Conservation (phyloP, 2,888 invertebrate species). For the Carcina quercana region DNA sequence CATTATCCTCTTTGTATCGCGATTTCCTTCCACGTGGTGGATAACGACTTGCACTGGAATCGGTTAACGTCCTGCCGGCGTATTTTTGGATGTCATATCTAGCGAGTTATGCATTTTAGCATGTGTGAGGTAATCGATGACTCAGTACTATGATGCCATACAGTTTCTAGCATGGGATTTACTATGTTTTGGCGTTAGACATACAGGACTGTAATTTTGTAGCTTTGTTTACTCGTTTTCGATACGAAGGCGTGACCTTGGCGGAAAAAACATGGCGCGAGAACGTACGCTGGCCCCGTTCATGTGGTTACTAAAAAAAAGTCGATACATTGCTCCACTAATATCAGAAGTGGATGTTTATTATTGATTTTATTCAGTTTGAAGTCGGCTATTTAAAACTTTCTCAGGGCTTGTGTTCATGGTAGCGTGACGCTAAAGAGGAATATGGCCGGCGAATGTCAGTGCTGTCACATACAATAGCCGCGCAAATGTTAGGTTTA, state of each 20-base stretch:
- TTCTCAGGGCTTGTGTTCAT: slow-evolving; percentile 52
- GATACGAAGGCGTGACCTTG: slow-evolving; percentile 68
- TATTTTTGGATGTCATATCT: slow-evolving; percentile 60
- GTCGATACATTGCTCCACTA: slow-evolving; percentile 19
- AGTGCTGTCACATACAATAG: slow-evolving; percentile 46
- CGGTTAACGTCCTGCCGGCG: slow-evolving; percentile 46
- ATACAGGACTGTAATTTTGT: slow-evolving; percentile 23
- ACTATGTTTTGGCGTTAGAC: slow-evolving; percentile 15
- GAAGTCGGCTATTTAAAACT: slow-evolving; percentile 51
- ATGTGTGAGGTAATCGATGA: slow-evolving; percentile 58
- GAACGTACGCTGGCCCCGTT: slow-evolving; percentile 54
- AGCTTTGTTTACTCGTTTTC: slow-evolving; percentile 69
- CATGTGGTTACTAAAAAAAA: slow-evolving; percentile 32
- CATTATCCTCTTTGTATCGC: slow-evolving; percentile 17
- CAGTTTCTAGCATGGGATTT: slow-evolving; percentile 18
- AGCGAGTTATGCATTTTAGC: slow-evolving; percentile 36
- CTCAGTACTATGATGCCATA: slow-evolving; percentile 34
- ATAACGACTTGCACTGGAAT: slow-evolving; percentile 14
- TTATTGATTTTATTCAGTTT: slow-evolving; percentile 50
- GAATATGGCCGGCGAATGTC: slow-evolving; percentile 70
- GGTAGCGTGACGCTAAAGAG: slow-evolving; percentile 64
- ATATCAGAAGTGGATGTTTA: slow-evolving; percentile 20
- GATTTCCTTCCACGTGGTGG: slow-evolving; percentile 42
- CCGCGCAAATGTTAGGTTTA: slow-evolving; percentile 34
- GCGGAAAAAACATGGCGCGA: slow-evolving; percentile 69